Evolutionary conservation across 1,140 invertebrate species (phyloP), one percentile per base, ranked within the genome.

Genomic region (Diachasma alloeum): DNA sequence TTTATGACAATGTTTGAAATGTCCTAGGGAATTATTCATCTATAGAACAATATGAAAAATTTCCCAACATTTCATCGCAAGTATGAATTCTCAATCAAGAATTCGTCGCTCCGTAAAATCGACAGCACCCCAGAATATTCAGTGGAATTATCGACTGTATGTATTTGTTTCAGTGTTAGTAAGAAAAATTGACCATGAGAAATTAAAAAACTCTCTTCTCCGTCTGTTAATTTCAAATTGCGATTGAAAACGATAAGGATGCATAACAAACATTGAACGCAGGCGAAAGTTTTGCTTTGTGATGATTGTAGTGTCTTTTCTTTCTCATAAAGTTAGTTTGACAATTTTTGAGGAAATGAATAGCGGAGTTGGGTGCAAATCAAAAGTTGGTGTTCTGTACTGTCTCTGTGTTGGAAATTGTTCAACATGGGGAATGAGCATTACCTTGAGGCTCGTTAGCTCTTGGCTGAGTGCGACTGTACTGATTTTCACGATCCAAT

Each of bases 381-480:
- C 9, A 63, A 63, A 31, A 63, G 59, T 63, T 63, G 19, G 4
- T 63, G 19, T 15, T 63, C 17, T 59, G 53, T n/a, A 6, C 11
- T 63, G 59, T 26, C 0, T 63, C 4, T 26, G 24, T 63, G 8
- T 63, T 31, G 24, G 59, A 0, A 15, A 53, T 53, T 63, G 59
- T 63, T 63, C 22, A 63, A 63, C 59, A 24, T 63, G 59, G 59
- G 19, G 59, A 19, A 63, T n/a, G 24, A 4, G 59, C 72, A 81
- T 89, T 89, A 90, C 89, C 89, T 90, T 89, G 89, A 76, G 89
- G 89, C 80, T 90, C 88, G 83, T 89, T 90, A 80, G 89, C 88
- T 84, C 89, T 86, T 67, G 88, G 89, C 79, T 90, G 89, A 44
- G 88, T 90, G 80, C 88, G 88, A 85, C 88, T 87, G 83, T 89